These are phyloP conservation scores for Aspidiotus destructor DNA, from an alignment of 2,888 invertebrate genomes.

Conservation along the genomic window DNA sequence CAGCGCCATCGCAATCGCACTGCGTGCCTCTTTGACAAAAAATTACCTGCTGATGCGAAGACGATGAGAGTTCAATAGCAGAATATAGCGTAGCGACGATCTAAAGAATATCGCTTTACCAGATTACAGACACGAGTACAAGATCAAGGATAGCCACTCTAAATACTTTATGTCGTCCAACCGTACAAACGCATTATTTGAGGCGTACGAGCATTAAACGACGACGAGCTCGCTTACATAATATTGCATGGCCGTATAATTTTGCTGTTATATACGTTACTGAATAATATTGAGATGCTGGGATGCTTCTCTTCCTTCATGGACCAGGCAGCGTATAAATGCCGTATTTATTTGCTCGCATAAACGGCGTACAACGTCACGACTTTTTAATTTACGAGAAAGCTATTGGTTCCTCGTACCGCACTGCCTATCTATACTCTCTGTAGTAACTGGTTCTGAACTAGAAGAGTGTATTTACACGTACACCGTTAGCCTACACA, in stretches of 20 bases:
- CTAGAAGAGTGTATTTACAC: too few species aligned
- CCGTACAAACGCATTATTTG: too few species aligned
- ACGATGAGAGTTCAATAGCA: slow-evolving; percentile 1
- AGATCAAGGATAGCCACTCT: slow-evolving; percentile 2
- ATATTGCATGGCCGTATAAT: slow-evolving; percentile 1
- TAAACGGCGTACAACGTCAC: background rate
- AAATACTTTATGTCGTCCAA: background rate
- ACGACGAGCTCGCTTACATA: background rate
- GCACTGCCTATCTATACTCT: too few species aligned
- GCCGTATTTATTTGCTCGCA: background rate
- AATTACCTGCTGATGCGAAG: background rate
- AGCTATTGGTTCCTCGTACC: background rate
- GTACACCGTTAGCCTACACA: too few species aligned
- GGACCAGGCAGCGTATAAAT: too few species aligned
- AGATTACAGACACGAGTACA: slow-evolving; percentile 4
- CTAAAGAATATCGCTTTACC: background rate
- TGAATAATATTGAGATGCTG: background rate
- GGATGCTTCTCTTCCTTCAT: too few species aligned
- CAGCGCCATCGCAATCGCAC: too few species aligned
- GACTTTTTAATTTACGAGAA: slow-evolving; percentile 4
- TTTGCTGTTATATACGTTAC: slow-evolving; percentile 2
- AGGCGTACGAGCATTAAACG: too few species aligned
- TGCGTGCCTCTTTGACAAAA: background rate
- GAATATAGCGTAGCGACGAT: too few species aligned
- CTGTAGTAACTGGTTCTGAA: too few species aligned